phyloP scores from a whole-genome alignment of 2,888 invertebrate genomes.

The Meiosimyza platycephala region DNA sequence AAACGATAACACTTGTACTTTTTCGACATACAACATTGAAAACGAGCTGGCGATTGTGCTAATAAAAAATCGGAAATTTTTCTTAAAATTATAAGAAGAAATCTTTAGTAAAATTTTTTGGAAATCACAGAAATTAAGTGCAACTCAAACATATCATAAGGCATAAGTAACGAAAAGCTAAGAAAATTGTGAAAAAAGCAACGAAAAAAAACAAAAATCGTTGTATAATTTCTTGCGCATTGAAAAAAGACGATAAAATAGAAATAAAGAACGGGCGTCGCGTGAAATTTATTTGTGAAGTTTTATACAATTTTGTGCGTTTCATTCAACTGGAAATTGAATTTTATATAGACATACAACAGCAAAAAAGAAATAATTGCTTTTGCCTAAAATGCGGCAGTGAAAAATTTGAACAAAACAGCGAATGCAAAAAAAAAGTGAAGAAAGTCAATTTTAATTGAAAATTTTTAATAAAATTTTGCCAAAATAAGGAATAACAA shows the following conservation, averaged over 20 bases:
- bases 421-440: not conserved
- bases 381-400: not conserved
- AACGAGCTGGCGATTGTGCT: not conserved
- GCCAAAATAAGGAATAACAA: too few species aligned
- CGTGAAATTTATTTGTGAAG: slow-evolving; percentile 8
- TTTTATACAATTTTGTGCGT: not conserved
- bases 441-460: too few species aligned
- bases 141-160: not conserved
- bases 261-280: slow-evolving; percentile 5
- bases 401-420: not conserved
- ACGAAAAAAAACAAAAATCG: slow-evolving; percentile 1
- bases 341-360: not conserved
- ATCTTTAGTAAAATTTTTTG: not conserved
- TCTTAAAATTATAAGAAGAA: not conserved
- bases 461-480: too few species aligned
- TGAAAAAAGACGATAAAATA: slow-evolving; percentile 17
- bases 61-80: too few species aligned
- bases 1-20: slow-evolving; percentile 55
- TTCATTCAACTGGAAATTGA: not conserved
- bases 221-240: slow-evolving; percentile 41
- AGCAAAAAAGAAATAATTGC: not conserved
- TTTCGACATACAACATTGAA: slow-evolving; percentile 15
- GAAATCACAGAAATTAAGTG: not conserved
- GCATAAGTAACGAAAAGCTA: too few species aligned
- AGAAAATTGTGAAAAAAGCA: not conserved